phyloP scores from a whole-genome alignment of 2,797 vertebrate species.

The Astyanax mexicanus region DNA sequence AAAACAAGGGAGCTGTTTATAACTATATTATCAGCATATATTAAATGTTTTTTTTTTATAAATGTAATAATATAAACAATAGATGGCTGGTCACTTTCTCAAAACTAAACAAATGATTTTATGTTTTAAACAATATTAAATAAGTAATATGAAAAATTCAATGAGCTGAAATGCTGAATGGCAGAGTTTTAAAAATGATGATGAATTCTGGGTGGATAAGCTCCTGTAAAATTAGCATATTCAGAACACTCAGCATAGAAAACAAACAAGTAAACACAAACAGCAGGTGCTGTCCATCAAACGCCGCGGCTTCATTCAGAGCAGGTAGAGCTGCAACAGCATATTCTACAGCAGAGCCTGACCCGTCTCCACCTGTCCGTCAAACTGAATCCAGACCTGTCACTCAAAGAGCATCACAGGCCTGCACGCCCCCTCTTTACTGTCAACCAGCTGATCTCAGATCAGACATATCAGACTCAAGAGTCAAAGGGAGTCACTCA shows the following conservation, averaged over 20 bases:
- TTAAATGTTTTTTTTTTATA: no score
- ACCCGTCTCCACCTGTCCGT: conserved; percentile 38
- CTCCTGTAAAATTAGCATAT: not conserved
- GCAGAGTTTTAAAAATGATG: not conserved
- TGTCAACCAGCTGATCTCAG: conserved; percentile 4
- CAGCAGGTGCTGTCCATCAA: conserved; percentile 16
- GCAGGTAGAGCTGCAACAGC: not conserved
- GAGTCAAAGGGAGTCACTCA: conserved; percentile 37
- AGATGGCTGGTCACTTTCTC: no score
- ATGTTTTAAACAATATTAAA: no score
- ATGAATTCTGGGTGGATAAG: no score
- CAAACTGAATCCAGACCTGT: conserved; percentile 16
- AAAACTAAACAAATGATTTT: no score
- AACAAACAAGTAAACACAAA: conserved; percentile 5
- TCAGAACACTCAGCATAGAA: not conserved
- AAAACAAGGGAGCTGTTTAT: no score
- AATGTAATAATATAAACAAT: no score
- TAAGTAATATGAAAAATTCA: not conserved
- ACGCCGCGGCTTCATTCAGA: conserved; percentile 18
- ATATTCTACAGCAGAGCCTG: not conserved
- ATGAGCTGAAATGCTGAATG: not conserved
- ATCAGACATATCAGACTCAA: conserved; percentile 28
- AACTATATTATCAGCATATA: no score
- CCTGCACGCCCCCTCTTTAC: conserved; percentile 20
- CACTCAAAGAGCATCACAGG: conserved; percentile 11